Evolutionary conservation across 1,140 invertebrate species (phyloP).

Genomic region (Formica exsecta): DNA sequence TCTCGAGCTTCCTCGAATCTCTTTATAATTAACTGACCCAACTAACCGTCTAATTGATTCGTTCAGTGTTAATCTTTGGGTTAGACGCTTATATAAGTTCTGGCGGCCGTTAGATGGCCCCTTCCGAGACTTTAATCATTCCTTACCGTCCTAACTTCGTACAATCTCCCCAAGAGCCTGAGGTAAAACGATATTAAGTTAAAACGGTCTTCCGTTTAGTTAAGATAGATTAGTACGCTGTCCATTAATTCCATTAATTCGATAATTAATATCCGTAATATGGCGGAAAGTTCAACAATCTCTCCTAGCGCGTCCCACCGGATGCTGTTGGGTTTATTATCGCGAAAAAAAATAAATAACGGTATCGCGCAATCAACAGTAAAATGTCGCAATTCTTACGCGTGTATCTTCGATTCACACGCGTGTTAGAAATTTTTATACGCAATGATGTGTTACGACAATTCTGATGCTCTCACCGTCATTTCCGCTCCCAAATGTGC

Average conservation of each 20-base stretch:
- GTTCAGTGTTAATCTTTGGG: conserved; percentile 81
- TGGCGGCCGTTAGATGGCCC: conserved; percentile 36
- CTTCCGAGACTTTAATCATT: conserved; percentile 81
- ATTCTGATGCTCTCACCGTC: background rate
- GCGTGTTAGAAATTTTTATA: background rate
- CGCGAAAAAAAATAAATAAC: background rate
- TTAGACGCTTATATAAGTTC: conserved; percentile 57
- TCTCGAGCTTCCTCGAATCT: conserved; percentile 65
- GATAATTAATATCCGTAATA: conserved; percentile 71
- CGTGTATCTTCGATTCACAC: background rate
- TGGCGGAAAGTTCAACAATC: conserved; percentile 36
- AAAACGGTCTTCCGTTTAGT: conserved; percentile 71
- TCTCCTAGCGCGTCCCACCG: conserved; percentile 6
- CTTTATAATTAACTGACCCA: conserved; percentile 81
- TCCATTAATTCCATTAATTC: conserved; percentile 51
- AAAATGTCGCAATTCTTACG: no score
- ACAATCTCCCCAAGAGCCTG: conserved; percentile 75
- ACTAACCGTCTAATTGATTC: conserved; percentile 83
- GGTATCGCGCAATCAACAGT: background rate
- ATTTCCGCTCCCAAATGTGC: background rate
- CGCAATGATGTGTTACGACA: background rate
- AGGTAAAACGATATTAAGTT: conserved; percentile 79
- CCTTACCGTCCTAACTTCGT: conserved; percentile 71
- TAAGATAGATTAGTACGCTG: conserved; percentile 58
- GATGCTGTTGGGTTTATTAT: conserved; percentile 47